Percentiles rank a stretch among this genome's conserved stretches.
phyloP scores from a whole-genome alignment of 2,888 invertebrate species.

The Aspidapion aeneum region DNA sequence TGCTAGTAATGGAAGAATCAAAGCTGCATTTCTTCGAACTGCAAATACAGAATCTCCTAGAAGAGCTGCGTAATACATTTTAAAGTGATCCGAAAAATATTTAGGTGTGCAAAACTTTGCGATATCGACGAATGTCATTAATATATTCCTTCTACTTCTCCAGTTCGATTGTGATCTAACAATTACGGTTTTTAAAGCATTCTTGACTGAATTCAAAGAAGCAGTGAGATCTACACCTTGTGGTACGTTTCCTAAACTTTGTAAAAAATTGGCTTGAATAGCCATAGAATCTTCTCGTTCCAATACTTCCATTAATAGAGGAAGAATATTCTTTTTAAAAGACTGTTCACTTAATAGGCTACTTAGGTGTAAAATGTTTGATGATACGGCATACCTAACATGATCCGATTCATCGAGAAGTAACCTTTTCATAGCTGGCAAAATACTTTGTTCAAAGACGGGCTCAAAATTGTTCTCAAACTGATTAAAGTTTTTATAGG shows the following conservation, averaged over 20 bases:
- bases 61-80: constrained; percentile 39
- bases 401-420: constrained; percentile 35
- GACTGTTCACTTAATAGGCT: constrained; percentile 35
- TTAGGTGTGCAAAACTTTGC: constrained; percentile 36
- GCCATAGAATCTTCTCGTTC: constrained; percentile 36
- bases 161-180: constrained; percentile 39
- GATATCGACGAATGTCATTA: constrained; percentile 41
- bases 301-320: constrained; percentile 37
- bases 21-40: constrained; percentile 40
- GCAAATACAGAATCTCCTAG: constrained; percentile 42
- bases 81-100: constrained; percentile 40
- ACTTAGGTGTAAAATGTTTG: constrained; percentile 36
- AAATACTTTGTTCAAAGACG: constrained; percentile 36
- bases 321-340: constrained; percentile 38
- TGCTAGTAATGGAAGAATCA: constrained; percentile 41
- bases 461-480: constrained; percentile 35
- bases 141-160: constrained; percentile 41
- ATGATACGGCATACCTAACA: constrained; percentile 38
- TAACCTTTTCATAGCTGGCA: constrained; percentile 35
- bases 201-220: constrained; percentile 34
- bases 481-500: constrained; percentile 28
- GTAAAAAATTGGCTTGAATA: constrained; percentile 41
- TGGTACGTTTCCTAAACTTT: constrained; percentile 40
- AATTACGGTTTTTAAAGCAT: constrained; percentile 38
- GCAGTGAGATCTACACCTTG: constrained; percentile 36